Percentiles rank a stretch among this genome's conserved stretches.
Conservation (phyloP, 2,888 invertebrate genomes). For the Muschampia plurimacula region DNA sequence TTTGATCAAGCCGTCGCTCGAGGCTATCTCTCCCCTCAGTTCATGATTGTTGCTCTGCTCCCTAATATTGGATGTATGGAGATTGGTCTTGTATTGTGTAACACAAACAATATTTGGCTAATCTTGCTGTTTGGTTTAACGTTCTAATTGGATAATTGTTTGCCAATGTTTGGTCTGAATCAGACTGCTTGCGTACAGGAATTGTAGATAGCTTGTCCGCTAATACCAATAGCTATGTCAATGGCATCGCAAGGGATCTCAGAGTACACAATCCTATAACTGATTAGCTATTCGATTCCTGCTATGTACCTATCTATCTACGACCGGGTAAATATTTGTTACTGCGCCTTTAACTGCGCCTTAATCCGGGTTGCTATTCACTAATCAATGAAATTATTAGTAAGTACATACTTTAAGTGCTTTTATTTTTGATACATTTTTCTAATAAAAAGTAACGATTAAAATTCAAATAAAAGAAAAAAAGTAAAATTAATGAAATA, state of each 20-base stretch:
- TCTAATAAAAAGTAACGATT: too few relatives aligned
- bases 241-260: slow-evolving; percentile 26
- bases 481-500: too few relatives aligned
- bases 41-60: slow-evolving; percentile 54
- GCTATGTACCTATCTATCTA: neutral
- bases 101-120: slow-evolving; percentile 76
- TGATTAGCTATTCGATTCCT: slow-evolving; percentile 24
- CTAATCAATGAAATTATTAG: neutral
- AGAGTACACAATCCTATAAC: slow-evolving; percentile 26
- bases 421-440: too few relatives aligned
- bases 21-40: slow-evolving; percentile 54
- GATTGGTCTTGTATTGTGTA: slow-evolving; percentile 69
- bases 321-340: slow-evolving; percentile 8
- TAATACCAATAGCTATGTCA: slow-evolving; percentile 23
- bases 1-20: slow-evolving; percentile 51
- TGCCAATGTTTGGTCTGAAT: slow-evolving; percentile 56
- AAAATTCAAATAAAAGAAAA: too few relatives aligned
- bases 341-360: too few relatives aligned
- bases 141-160: slow-evolving; percentile 71
- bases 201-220: slow-evolving; percentile 36
- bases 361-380: slow-evolving; percentile 5
- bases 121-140: slow-evolving; percentile 69
- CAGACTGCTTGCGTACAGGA: slow-evolving; percentile 49
- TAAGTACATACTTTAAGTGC: neutral
- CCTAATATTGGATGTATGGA: slow-evolving; percentile 73